phyloP scores from a whole-genome alignment of 2,888 invertebrate species.

The Cetonia aurata region DNA sequence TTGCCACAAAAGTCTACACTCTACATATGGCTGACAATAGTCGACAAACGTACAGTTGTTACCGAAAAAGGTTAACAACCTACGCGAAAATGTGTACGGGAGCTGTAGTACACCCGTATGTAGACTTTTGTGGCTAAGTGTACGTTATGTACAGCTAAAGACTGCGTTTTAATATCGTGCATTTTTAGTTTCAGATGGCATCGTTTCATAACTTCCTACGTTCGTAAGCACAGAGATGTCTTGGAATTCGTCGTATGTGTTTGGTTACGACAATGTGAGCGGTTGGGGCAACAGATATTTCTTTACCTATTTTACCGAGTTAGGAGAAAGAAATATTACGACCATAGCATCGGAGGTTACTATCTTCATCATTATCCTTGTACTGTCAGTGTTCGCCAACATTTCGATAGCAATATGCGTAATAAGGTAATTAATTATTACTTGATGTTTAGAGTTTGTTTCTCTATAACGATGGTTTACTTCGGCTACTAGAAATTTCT shows the following conservation, averaged over 20 bases:
- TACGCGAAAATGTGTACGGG: too few relatives aligned
- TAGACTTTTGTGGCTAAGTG: too few relatives aligned
- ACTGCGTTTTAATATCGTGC: too few relatives aligned
- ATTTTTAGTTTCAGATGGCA: slow-evolving; percentile 26
- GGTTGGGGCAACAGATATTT: slow-evolving; percentile 71
- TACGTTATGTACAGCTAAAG: too few relatives aligned
- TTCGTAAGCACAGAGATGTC: slow-evolving; percentile 42
- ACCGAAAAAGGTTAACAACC: too few relatives aligned
- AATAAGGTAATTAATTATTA: slow-evolving; percentile 63
- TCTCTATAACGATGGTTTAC: not conserved
- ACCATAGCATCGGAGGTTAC: slow-evolving; percentile 64
- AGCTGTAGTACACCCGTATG: too few relatives aligned
- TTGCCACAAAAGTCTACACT: too few relatives aligned
- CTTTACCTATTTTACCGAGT: slow-evolving; percentile 71
- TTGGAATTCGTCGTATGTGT: slow-evolving; percentile 69
- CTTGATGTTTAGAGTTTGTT: not conserved
- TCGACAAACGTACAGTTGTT: too few relatives aligned
- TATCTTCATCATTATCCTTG: slow-evolving; percentile 63
- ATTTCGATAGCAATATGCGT: slow-evolving; percentile 69
- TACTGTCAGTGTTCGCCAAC: slow-evolving; percentile 69
- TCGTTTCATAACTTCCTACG: not conserved
- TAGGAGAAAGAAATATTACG: slow-evolving; percentile 64
- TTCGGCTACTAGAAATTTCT: too few relatives aligned
- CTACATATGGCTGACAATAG: too few relatives aligned
- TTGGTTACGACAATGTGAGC: slow-evolving; percentile 66